Conservation (phyloP, 2,797 vertebrate genomes). For the Scyliorhinus canicula region DNA sequence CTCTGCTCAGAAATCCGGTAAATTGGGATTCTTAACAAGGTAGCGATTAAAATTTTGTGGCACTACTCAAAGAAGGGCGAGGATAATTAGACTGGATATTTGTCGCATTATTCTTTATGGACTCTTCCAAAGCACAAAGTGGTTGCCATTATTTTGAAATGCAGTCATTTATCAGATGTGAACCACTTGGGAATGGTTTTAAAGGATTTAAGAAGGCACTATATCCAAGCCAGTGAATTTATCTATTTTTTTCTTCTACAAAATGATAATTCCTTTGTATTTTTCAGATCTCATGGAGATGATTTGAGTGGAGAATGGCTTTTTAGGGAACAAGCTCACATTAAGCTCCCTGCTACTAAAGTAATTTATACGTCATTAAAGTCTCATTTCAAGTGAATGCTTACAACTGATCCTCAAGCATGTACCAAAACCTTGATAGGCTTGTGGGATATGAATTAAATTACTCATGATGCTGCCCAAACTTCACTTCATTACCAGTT, state of each 20-base stretch:
- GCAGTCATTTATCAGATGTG: not conserved
- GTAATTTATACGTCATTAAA: not conserved
- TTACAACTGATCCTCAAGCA: not conserved
- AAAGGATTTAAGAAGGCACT: not conserved
- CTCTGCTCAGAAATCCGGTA: no score
- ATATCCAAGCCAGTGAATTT: not conserved
- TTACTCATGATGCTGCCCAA: not conserved
- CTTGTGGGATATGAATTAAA: not conserved
- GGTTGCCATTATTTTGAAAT: not conserved
- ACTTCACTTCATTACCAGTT: not conserved
- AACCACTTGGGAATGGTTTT: not conserved
- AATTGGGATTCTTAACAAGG: not conserved
- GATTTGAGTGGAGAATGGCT: not conserved
- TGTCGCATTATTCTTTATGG: not conserved
- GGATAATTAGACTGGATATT: not conserved
- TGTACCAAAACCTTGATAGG: not conserved
- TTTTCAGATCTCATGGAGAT: not conserved
- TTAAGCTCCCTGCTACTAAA: not conserved
- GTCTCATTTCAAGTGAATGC: constrained; percentile 2
- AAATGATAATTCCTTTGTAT: not conserved
- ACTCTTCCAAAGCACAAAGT: not conserved
- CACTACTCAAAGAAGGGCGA: not conserved
- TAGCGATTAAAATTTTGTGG: no score
- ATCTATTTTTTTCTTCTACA: not conserved
- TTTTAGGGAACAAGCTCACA: not conserved